Evolutionary conservation across 2,113 vertebrate species (phyloP), one percentile per base, ranked within the genome.

Genomic region (Protomyctophum bolini): DNA sequence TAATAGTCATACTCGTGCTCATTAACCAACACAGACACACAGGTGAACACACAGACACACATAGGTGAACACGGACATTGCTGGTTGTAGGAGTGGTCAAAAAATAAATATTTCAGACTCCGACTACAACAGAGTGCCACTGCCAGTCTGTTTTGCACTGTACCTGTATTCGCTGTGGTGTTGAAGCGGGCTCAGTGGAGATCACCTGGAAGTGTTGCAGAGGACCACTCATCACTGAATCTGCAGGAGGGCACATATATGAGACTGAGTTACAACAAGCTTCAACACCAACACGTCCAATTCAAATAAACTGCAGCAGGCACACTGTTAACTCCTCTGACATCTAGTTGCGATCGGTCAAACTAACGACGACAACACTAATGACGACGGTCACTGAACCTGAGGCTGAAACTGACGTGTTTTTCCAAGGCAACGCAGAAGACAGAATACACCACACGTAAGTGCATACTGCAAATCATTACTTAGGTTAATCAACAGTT

Each of bases 161-260:
- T 91, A 98, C 97, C 95, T 99, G 96, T 91, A 97, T 96, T 72
- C 93, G 94, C 87, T 97, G 97, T 74, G 95, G 95, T 68, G 95
- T 94, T 76, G 95, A 92, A 14, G 94, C 91, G 59, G 96, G 93
- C 78, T 98, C 96, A 58, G 95, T 89, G 62, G 97, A 96, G 89
- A 97, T 95, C 74, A 99, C 95, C 91, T 98, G 97, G 92, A 97
- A 97, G 73, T 92, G 94, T 14, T 95, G 96, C 51, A 95, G 97
- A 91, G 97, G 96, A 92, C 92, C 94, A 93, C 94, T 96, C 95
- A 97, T 97, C 92, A 93, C 93, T 89, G 95, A 95, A 91, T 94
- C 95, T 89, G 92, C 90, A 47, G 92, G 83, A 80, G 89, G 92
- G 72, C 87, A 73, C 62, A 63, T 74, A 75, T 79, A 61, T 10